These are phyloP conservation scores for Mercenaria mercenaria DNA, from an alignment of 1,140 invertebrate species.

Conservation along the genomic window DNA sequence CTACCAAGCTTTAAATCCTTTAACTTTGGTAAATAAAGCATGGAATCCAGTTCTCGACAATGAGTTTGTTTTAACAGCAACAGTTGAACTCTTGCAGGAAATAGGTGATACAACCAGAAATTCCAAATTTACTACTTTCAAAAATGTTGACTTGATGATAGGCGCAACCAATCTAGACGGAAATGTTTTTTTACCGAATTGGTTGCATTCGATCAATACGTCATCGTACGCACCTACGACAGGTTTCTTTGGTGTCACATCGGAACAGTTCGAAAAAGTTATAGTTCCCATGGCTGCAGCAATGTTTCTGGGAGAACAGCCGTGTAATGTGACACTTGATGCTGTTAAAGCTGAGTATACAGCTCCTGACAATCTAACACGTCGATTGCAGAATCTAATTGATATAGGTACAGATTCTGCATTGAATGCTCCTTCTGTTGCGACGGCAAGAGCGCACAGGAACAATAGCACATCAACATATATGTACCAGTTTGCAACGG, in stretches of 20 bases:
- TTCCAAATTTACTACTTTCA: conserved; percentile 11
- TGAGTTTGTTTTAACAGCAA: conserved; percentile 32
- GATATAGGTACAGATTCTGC: background rate
- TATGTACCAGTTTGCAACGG: conserved; percentile 41
- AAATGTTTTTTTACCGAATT: conserved; percentile 8
- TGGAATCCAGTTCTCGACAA: conserved; percentile 60
- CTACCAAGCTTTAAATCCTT: background rate
- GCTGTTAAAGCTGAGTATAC: conserved; percentile 23
- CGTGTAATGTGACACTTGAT: background rate
- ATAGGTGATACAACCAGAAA: conserved; percentile 10
- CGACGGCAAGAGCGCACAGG: background rate
- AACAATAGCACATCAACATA: conserved; percentile 2
- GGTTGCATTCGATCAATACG: background rate
- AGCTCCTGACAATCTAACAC: background rate
- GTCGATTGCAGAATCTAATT: background rate
- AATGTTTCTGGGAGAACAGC: conserved; percentile 43
- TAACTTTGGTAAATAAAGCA: background rate
- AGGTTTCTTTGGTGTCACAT: background rate
- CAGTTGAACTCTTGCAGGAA: background rate
- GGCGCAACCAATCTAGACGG: conserved; percentile 63
- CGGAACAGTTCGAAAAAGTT: conserved; percentile 11
- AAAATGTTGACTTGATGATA: conserved; percentile 65
- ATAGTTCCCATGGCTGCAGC: conserved; percentile 15
- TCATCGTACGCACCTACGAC: background rate
- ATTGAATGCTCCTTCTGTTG: conserved; percentile 34